Percentiles rank a stretch among this genome's conserved stretches.
Evolutionary conservation across 2,113 vertebrate genomes (phyloP).

Genomic region (Labrus mixtus): DNA sequence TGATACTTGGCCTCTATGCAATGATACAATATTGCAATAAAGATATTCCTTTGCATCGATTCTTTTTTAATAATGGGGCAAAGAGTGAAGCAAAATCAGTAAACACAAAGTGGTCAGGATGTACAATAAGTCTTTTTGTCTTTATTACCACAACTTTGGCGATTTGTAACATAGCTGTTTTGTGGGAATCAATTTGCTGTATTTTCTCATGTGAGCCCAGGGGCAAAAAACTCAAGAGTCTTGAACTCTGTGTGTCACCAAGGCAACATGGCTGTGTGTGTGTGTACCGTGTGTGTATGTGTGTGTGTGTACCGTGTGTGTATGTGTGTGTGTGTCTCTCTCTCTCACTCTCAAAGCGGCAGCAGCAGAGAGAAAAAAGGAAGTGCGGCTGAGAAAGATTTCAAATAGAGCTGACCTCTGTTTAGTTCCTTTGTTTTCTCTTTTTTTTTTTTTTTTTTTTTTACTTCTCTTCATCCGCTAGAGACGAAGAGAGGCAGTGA

Average conservation of each 20-base stretch:
- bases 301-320: slow-evolving; percentile 50
- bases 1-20: too few relatives aligned
- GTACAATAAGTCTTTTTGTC: background rate
- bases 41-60: too few relatives aligned
- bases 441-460: background rate
- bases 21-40: too few relatives aligned
- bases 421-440: slow-evolving; percentile 57
- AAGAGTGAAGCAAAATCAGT: background rate
- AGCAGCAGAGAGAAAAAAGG: slow-evolving; percentile 57
- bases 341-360: slow-evolving; percentile 43
- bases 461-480: background rate
- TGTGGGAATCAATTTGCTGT: slow-evolving; percentile 10
- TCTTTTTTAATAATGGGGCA: background rate
- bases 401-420: slow-evolving; percentile 63
- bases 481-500: background rate
- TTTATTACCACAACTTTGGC: background rate
- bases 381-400: slow-evolving; percentile 67
- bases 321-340: too few relatives aligned
- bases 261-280: slow-evolving; percentile 37
- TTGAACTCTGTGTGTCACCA: slow-evolving; percentile 59
- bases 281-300: slow-evolving; percentile 53
- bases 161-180: slow-evolving; percentile 6
- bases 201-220: slow-evolving; percentile 55
- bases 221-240: slow-evolving; percentile 22
- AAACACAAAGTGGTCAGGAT: background rate